These are phyloP conservation scores for Drosophila sordidula DNA, from an alignment of 2,888 invertebrate species.

Conservation along the genomic window DNA sequence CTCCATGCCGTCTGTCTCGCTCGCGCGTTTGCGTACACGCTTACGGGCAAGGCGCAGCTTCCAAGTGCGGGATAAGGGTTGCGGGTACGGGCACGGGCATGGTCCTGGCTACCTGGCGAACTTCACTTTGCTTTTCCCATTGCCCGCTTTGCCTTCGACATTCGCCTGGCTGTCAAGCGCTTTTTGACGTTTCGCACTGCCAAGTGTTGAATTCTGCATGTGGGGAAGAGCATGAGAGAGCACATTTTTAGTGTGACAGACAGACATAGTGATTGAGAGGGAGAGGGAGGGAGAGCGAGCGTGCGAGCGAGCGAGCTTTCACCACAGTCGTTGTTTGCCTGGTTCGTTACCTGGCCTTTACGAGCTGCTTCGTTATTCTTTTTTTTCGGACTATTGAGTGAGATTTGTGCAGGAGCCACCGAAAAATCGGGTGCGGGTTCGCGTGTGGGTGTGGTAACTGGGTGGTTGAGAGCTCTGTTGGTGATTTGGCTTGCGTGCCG, in stretches of 20 bases:
- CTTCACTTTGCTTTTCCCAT: conserved; percentile 52
- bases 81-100: background rate
- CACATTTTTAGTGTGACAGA: too few relatives aligned
- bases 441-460: conserved; percentile 54
- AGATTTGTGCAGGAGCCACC: conserved; percentile 32
- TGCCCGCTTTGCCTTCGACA: conserved; percentile 39
- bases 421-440: conserved; percentile 11
- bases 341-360: conserved; percentile 56
- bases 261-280: conserved; percentile 11
- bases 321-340: conserved; percentile 49
- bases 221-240: conserved; percentile 37
- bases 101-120: conserved; percentile 59
- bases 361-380: conserved; percentile 29
- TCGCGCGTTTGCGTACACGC: conserved; percentile 1
- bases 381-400: conserved; percentile 77
- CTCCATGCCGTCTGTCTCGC: conserved; percentile 5
- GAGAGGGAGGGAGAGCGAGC: conserved; percentile 7
- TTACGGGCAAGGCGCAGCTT: conserved; percentile 50
- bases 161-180: conserved; percentile 61
- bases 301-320: conserved; percentile 43
- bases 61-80: conserved; percentile 35
- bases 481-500: conserved; percentile 52
- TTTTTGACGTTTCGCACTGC: conserved; percentile 66
- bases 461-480: conserved; percentile 30
- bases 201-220: conserved; percentile 64